Evolutionary conservation across 2,797 vertebrate genomes (phyloP), one percentile per base, ranked within the genome.

Genomic region (Neopelma chrysocephalum): DNA sequence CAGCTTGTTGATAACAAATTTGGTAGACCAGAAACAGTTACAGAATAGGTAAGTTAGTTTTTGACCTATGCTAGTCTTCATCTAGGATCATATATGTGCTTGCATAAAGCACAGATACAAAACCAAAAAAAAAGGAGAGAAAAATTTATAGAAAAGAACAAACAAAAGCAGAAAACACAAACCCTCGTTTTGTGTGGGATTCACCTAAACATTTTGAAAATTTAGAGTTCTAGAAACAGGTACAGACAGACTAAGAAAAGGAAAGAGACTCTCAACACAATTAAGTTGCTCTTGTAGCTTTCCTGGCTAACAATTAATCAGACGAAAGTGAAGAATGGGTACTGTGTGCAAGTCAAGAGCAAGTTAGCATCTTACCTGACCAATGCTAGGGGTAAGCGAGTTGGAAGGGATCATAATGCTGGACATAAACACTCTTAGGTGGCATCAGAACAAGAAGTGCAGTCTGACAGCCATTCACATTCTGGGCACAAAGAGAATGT

Each of bases 391-490:
- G 75, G 32, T 36, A 84, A 91, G 57, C 1, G 5, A 96, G 45
- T 75, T 78, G 73, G 64, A 95, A 92, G 62, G 83, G 64, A 65
- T 3, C 6, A 76, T 40, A 93, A n/a, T 80, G 53, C 50, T 87
- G 79, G 36, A 87, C 50, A 70, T 79, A 94, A 93, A 77, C 54
- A 88, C 38, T 85, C 58, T 84, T 78, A 95, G 60, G 45, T 73
- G 51, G 64, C 3, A 4, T 94, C 79, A 95, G 92, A 94, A 71
- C 36, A 89, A 87, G 86, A 43, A 73, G 62, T 34, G 48, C 40
- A 72, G 18, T 82, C 81, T 95, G 86, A 95, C 42, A 92, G 84
- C n/a, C 92, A 68, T 57, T 92, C 68, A 85, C 38, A 91, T 93
- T 92, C 70, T 90, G 77, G 57, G 54, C 77, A 92, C 70, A 91